Evolutionary conservation across 2,797 vertebrate genomes (phyloP).

Genomic region (Muscicapa striata): DNA sequence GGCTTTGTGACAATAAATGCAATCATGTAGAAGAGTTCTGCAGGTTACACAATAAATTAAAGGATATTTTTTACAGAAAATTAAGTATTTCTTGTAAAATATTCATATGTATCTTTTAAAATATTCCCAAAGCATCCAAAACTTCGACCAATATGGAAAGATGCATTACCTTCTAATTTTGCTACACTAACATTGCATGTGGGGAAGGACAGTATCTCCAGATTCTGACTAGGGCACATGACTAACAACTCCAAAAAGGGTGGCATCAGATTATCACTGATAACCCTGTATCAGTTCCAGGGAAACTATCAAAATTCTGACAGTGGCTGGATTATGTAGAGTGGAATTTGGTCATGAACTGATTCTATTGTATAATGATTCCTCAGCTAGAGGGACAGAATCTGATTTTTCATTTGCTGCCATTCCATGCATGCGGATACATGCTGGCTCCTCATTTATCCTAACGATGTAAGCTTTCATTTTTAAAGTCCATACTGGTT

Average conservation of each 20-base stretch:
- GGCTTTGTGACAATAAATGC: background rate
- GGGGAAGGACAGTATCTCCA: background rate
- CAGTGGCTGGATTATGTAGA: background rate
- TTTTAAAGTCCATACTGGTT: background rate
- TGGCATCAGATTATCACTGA: background rate
- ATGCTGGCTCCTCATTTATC: background rate
- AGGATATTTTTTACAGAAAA: background rate
- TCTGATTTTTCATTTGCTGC: background rate
- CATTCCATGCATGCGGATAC: background rate
- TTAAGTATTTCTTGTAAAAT: background rate
- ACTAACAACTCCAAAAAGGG: background rate
- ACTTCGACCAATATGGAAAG: background rate
- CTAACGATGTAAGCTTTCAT: background rate
- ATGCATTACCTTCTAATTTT: background rate
- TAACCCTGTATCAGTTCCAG: background rate
- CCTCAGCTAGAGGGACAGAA: background rate
- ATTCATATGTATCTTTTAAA: background rate
- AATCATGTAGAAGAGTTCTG: background rate
- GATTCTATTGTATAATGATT: background rate
- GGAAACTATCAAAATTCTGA: background rate
- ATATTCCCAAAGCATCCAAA: background rate
- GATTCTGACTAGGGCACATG: background rate
- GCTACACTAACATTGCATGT: background rate
- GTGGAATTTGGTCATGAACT: background rate
- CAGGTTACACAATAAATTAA: background rate